Evolutionary conservation across 2,797 vertebrate genomes (phyloP).

Genomic region (Melanotaenia pygmaea): DNA sequence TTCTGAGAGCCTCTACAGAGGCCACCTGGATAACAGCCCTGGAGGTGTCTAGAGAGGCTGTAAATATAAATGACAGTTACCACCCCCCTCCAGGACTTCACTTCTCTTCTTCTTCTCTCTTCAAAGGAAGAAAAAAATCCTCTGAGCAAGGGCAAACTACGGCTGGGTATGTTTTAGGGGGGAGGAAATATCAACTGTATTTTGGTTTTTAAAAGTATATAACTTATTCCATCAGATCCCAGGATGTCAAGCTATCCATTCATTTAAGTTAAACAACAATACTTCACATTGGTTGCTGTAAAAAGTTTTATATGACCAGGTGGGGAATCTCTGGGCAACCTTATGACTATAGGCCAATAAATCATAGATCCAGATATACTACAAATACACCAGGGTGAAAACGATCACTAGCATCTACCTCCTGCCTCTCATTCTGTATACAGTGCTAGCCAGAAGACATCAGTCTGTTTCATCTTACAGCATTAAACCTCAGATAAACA

Average conservation of each 20-base stretch:
- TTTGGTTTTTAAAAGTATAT: constrained; percentile 41
- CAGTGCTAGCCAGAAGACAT: constrained; percentile 17
- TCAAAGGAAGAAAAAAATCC: constrained; percentile 73
- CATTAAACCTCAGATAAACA: constrained; percentile 53
- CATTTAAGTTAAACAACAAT: constrained; percentile 16
- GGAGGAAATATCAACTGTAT: constrained; percentile 35
- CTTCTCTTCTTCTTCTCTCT: constrained; percentile 71
- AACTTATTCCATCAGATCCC: constrained; percentile 43
- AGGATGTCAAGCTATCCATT: constrained; percentile 18
- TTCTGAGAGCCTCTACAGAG: constrained; percentile 79
- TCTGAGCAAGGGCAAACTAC: constrained; percentile 72
- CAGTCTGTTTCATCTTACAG: constrained; percentile 9
- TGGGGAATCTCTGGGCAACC: constrained; percentile 52
- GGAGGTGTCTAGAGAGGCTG: constrained; percentile 80
- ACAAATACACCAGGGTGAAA: constrained; percentile 39
- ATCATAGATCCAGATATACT: constrained; percentile 40
- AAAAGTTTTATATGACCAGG: constrained; percentile 47
- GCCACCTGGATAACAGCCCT: constrained; percentile 84
- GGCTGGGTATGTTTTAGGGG: constrained; percentile 31
- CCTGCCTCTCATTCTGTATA: constrained; percentile 18
- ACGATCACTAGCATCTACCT: constrained; percentile 25
- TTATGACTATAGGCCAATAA: constrained; percentile 49
- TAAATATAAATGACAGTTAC: constrained; percentile 85
- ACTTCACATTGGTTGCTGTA: constrained; percentile 25
- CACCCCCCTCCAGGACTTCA: constrained; percentile 75